Percentiles rank a stretch among this genome's conserved stretches.
These are phyloP conservation scores for Phoeniculus purpureus DNA, from an alignment of 2,797 vertebrate species.

Conservation along the genomic window DNA sequence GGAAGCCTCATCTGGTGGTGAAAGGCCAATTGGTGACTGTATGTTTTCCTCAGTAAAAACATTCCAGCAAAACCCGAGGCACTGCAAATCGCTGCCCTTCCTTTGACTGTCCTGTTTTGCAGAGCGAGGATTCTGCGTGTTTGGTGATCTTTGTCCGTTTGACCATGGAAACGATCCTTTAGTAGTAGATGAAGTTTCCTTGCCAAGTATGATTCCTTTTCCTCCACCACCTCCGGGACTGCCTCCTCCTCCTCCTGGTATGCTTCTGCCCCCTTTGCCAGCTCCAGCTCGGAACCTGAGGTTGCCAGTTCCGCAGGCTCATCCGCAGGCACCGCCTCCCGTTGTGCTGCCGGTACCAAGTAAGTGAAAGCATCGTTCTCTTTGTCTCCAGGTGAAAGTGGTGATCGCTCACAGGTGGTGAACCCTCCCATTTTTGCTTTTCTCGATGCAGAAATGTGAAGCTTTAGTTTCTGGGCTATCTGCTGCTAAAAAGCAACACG, in stretches of 20 bases:
- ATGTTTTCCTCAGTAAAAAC: not conserved
- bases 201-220: slow-evolving; percentile 97
- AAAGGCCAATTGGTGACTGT: not conserved
- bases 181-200: slow-evolving; percentile 94
- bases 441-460: not conserved
- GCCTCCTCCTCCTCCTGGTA: slow-evolving; percentile 86
- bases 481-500: not conserved
- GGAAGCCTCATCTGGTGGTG: not conserved
- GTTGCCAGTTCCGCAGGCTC: slow-evolving; percentile 83
- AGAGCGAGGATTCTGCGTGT: slow-evolving; percentile 98
- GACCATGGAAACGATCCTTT: slow-evolving; percentile 97
- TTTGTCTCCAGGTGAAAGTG: not conserved
- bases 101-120: slow-evolving; percentile 37
- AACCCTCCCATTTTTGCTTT: too few species aligned
- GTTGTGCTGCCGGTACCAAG: slow-evolving; percentile 91
- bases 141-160: slow-evolving; percentile 95
- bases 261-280: slow-evolving; percentile 87
- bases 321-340: slow-evolving; percentile 90
- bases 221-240: slow-evolving; percentile 92
- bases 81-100: fast-evolving
- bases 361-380: slow-evolving; percentile 71
- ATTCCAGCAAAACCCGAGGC: not conserved
- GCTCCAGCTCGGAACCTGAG: slow-evolving; percentile 86
- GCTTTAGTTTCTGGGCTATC: not conserved
- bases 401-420: not conserved